Evolutionary conservation across 2,888 invertebrate species (phyloP), one percentile per base, ranked within the genome.

Genomic region (Ephialtes manifestator): DNA sequence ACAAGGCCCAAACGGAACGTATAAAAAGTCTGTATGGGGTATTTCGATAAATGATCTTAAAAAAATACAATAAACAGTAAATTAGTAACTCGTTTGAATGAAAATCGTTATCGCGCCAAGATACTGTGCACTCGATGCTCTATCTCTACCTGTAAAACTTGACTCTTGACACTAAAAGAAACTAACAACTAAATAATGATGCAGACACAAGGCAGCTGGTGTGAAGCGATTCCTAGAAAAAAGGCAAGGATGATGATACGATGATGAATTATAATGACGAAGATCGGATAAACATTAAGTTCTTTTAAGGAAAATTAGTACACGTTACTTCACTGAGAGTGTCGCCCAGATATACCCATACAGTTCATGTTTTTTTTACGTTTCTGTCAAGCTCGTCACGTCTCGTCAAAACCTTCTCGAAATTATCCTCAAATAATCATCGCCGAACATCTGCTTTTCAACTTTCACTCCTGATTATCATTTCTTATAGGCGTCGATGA

Each of bases 221-320:
- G 67, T 11, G 20, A 80, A 80, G 72, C 72, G 15, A 43, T 80
- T 80, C 65, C 72, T 80, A 72, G 43, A 72, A 67, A n/a, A n/a
- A 11, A 65, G 20, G 18, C 11, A 24, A 63, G 28, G 35, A 31
- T 13, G 39, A 63, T 72, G 53, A 24, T 35, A n/a, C 46, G n/a
- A 78, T 39, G 63, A 70, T 46, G 35, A 60, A 53, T 60, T 70
- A 24, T 0, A 10, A 51, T 11, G 24, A 63, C 24, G 31, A 78
- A 60, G 8, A 48, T 78, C 18, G 48, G 31, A 58, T 31, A 51
- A 7, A 3, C 24, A 55, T 65, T 35, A 35, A 31, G n/a, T 18
- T 39, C 39, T 13, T 51, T 13, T 24, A 8, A 10, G 24, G 18
- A 39, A 43, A 55, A 72, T 58, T 58, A 55, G 31, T 53, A 18